Evolutionary conservation across 2,113 vertebrate genomes (phyloP).

Genomic region (Ptyas mucosa): DNA sequence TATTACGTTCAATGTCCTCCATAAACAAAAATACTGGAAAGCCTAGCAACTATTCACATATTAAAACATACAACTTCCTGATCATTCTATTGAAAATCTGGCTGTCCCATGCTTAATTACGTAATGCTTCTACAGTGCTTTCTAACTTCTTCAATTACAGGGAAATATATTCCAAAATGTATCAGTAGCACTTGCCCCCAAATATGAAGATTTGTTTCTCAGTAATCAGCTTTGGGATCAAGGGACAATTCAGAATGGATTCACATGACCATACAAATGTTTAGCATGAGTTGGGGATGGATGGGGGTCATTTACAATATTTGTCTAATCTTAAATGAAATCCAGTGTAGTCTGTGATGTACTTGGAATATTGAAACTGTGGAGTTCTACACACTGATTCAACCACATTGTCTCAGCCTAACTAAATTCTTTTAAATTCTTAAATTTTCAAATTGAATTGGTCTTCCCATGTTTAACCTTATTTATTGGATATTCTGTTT

Average conservation of each 20-base stretch:
- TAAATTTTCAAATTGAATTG: too few species aligned
- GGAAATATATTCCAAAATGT: neutral
- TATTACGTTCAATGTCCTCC: neutral
- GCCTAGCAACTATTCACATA: neutral
- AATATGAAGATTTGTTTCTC: neutral
- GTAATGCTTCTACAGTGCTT: neutral
- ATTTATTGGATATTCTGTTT: too few species aligned
- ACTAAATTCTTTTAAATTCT: too few species aligned
- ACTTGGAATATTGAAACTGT: neutral
- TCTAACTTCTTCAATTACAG: neutral
- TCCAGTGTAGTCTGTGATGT: neutral
- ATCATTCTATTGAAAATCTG: neutral
- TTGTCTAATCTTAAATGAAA: neutral
- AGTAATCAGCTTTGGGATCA: neutral
- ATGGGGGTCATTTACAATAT: neutral
- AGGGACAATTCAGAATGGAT: neutral
- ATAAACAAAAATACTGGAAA: neutral
- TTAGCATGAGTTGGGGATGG: neutral
- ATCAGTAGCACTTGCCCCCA: neutral
- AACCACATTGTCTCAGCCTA: neutral
- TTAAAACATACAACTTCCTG: neutral
- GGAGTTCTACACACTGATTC: neutral
- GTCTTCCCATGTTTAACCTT: too few species aligned
- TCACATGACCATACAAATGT: neutral
- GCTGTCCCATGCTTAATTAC: neutral